Base-by-base conservation (phyloP, 2,113 vertebrate species). In the Gobiocypris rarus region DNA sequence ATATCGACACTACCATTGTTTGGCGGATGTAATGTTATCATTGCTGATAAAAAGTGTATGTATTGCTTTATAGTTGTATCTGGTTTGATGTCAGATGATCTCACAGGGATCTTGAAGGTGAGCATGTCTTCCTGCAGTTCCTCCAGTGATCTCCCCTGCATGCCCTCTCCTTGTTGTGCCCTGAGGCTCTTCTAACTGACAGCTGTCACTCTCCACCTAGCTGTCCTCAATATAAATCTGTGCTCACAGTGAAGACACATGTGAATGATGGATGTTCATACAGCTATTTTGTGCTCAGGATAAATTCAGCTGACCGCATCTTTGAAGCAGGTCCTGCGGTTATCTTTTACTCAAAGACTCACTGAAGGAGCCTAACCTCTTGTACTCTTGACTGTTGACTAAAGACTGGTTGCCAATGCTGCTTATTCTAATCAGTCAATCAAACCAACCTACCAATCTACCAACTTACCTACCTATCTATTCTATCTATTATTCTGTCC, bases 161-260 rank as follows among this genome's bases (percentile, higher is more conserved):
- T 73, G 69, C 45, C 13, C 73, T 28, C 48, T 54, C n/a, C 74
- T 76, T 48, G 22, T 75, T 54, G 28, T 52, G 13, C 38, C 83
- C 83, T 43, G 69, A 45, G 34, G 73, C 75, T 73, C 17, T 78
- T 83, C n/a, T 65, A 38, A 67, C 31, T 87, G 86, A 87, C 83
- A 87, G 79, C 86, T 88, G 84, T 84, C 82, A 69, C 65, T 86
- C 38, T 58, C 48, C 54, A 84, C 50, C 69, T 41, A 69, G 75
- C 81, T 77, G 77, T 75, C 67, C 50, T 82, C 63, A 67, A 77
- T 70, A 80, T 83, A 87, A 87, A 87, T 75, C 38, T 56, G 17
- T 70, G 75, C 56, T 61, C 31, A 24, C 65, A 26, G 58, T 56
- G 50, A 84, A 78, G 82, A 43, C 54, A 56, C 65, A 11, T 75